Evolutionary conservation across 2,888 invertebrate species (phyloP).

Genomic region (Deilephila elpenor): DNA sequence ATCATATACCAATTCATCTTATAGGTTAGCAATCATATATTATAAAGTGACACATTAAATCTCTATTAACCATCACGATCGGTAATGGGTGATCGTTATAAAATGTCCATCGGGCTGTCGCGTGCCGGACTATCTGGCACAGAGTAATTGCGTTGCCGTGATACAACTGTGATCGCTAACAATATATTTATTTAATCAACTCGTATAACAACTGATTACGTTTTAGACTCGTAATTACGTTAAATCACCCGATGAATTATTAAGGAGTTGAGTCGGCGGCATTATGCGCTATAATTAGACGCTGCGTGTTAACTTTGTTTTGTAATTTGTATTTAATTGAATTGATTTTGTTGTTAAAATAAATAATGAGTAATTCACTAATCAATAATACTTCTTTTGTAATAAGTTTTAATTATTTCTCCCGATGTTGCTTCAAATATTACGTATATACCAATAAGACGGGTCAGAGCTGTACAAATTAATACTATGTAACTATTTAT

Average conservation of each 20-base stretch:
- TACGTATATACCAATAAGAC: no score
- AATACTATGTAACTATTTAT: no score
- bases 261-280: not conserved
- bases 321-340: not conserved
- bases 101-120: conserved; percentile 23
- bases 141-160: conserved; percentile 27
- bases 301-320: not conserved
- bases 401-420: no score
- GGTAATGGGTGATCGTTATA: conserved; percentile 20
- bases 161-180: conserved; percentile 20
- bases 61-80: conserved; percentile 5
- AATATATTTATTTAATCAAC: conserved; percentile 10
- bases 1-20: no score
- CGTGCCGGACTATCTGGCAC: conserved; percentile 25
- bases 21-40: no score
- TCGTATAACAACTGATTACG: not conserved
- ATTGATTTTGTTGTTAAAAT: no score
- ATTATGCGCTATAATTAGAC: conserved; percentile 9
- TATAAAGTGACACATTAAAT: conserved; percentile 19
- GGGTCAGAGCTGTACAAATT: no score
- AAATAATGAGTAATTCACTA: no score
- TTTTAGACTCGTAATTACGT: conserved; percentile 16
- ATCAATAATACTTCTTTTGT: no score
- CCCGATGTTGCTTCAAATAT: no score
- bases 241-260: not conserved